Percentiles rank a stretch among this genome's conserved stretches.
Conservation (phyloP, 1,140 invertebrate genomes). For the Drosophila parvula region DNA sequence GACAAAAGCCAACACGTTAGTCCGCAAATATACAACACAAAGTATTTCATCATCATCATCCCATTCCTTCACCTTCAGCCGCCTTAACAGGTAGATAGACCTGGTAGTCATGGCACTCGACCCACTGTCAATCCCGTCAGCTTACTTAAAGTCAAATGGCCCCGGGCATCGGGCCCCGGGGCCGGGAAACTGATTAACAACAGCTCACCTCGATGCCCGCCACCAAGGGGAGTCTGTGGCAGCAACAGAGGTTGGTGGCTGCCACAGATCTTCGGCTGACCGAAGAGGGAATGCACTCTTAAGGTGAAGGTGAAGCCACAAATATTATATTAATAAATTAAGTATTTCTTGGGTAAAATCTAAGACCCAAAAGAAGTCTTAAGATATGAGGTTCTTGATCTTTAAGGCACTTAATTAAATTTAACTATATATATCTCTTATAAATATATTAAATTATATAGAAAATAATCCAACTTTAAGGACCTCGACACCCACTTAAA, state of each 20-base stretch:
- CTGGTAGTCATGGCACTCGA: slow-evolving; percentile 23
- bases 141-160: slow-evolving; percentile 23
- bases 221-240: neutral
- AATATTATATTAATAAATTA: too few species aligned
- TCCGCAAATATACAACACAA: slow-evolving; percentile 10
- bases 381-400: too few species aligned
- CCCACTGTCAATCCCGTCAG: neutral
- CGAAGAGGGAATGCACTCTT: neutral
- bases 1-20: slow-evolving; percentile 39
- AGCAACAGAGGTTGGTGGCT: neutral
- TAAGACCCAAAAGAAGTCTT: neutral
- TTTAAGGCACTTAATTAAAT: neutral
- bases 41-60: slow-evolving; percentile 7
- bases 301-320: neutral
- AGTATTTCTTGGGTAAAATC: neutral
- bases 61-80: neutral
- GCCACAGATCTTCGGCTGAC: neutral
- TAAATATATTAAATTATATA: neutral
- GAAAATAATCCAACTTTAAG: neutral
- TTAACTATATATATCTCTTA: neutral
- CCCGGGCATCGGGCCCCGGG: slow-evolving; percentile 5
- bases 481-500: neutral
- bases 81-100: neutral
- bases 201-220: slow-evolving; percentile 16
- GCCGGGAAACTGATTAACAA: slow-evolving; percentile 55